A percentile compares a stretch with the other conserved stretches of the same genome.
These are phyloP conservation scores for Zaprionus inermis DNA, from an alignment of 1,140 invertebrate species.

Conservation along the genomic window DNA sequence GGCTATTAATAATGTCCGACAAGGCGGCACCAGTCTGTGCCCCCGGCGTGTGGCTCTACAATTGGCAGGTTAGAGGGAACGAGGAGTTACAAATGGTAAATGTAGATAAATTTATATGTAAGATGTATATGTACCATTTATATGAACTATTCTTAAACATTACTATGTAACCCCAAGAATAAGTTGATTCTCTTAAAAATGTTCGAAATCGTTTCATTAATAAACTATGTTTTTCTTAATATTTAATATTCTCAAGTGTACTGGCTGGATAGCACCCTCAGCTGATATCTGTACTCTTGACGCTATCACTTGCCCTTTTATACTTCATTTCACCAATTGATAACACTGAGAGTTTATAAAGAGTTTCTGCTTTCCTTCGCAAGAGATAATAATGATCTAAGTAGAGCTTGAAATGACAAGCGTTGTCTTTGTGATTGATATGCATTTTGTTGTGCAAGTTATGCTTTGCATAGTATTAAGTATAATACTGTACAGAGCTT, in stretches of 20 bases:
- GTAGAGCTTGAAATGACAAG: background rate
- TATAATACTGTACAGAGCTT: no score
- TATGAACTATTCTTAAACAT: background rate
- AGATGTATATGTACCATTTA: background rate
- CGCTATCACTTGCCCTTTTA: background rate
- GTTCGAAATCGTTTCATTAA: background rate
- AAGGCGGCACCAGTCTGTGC: constrained; percentile 71
- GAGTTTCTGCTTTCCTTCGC: background rate
- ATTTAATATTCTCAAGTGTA: no score
- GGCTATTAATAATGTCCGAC: constrained; percentile 73
- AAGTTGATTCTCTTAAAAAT: background rate
- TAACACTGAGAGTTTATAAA: background rate
- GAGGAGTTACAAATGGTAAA: no score
- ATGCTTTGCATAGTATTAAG: background rate
- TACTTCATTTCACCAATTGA: background rate
- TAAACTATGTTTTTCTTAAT: background rate
- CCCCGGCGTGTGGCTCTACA: constrained; percentile 77
- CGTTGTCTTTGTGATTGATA: background rate
- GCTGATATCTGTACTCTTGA: background rate
- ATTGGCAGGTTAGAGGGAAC: background rate
- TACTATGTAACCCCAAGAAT: background rate
- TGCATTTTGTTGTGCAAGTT: background rate
- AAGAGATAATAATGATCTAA: background rate
- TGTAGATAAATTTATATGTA: background rate
- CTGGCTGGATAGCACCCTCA: background rate